Base-by-base conservation (phyloP, 2,888 invertebrate genomes). In the Drosophila anceps region DNA sequence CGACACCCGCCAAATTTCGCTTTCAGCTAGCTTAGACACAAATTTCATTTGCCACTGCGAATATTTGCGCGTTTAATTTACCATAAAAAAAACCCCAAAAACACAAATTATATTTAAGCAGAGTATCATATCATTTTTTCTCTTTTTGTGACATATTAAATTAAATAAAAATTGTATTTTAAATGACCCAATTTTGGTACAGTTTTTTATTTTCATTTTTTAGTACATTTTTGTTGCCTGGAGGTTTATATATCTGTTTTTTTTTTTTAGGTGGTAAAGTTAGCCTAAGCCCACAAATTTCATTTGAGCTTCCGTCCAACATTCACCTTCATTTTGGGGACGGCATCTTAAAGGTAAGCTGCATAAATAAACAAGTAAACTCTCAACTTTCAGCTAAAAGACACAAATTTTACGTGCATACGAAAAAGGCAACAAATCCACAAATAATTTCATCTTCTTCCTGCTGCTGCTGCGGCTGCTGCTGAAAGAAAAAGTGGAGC, bases 401-500 rank as follows among this genome's bases (percentile, higher is more conserved):
- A 58, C 66, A 27, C 35, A 31, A 63, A 60, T 54, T 69, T 57
- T 13, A 64, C 43, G 73, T 55, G 33, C 46, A 54, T 18, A 43
- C 62, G 12, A 59, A 72, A 63, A 66, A 53, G 80, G 71, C 83
- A 82, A 70, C 78, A 78, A 82, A 67, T 75, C 68, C 67, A 50
- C 74, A 63, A 74, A 69, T 69, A 72, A 72, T 65, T 72, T 68
- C 69, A 73, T 74, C 86, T 82, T 85, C 78, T 75, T 85, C 69
- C 57, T 59, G 44, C 35, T 51, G 46, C 78, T 85, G 71, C 57
- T 59, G 44, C 35, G 46, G 46, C 78, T 85, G 71, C 57, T 59
- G 44, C 35, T 51, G 46, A 50, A 43, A 73, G 69, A 74, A 73
- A 80, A 78, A 67, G 80, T 69, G 72, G 70, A 71, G 84, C 73